A percentile compares a stretch with the other conserved stretches of the same genome.
phyloP scores from a whole-genome alignment of 2,797 vertebrate genomes.

The Echeneis naucrates region DNA sequence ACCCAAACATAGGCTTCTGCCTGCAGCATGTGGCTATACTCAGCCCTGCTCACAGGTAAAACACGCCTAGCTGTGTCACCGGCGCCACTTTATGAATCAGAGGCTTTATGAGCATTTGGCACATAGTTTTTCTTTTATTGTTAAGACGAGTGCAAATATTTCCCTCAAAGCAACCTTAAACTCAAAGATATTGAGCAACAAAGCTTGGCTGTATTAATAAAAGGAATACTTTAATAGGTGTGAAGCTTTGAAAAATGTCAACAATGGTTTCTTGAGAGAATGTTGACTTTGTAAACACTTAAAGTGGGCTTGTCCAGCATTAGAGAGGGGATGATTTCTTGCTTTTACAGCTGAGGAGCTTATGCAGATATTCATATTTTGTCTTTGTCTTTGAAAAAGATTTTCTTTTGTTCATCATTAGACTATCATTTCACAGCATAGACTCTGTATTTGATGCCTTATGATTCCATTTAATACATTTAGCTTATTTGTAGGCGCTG shows the following conservation, averaged over 20 bases:
- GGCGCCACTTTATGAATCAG: constrained; percentile 22
- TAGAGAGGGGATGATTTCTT: constrained; percentile 24
- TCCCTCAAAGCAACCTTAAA: constrained; percentile 36
- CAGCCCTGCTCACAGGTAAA: constrained; percentile 22
- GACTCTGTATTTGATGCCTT: too few species aligned
- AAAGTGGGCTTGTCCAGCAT: constrained; percentile 3
- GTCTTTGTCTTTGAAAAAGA: neutral
- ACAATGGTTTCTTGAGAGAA: constrained; percentile 37
- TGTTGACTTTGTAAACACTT: constrained; percentile 52
- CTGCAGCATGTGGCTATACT: constrained; percentile 12
- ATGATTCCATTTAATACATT: neutral
- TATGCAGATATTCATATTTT: constrained; percentile 7
- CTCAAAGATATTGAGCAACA: constrained; percentile 48
- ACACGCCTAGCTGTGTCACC: constrained; percentile 2
- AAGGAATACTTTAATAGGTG: constrained; percentile 32
- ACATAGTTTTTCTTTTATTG: constrained; percentile 49
- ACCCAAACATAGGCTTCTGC: neutral
- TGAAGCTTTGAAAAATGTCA: constrained; percentile 33
- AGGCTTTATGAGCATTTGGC: constrained; percentile 43
- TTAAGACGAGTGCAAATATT: constrained; percentile 53
- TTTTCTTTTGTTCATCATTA: neutral
- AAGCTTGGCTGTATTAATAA: constrained; percentile 31
- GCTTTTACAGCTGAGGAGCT: constrained; percentile 5
- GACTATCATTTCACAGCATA: constrained; percentile 12
- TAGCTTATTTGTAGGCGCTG: too few species aligned